These are phyloP conservation scores for Marmota monax DNA, from an alignment of 2,113 vertebrate genomes.

Conservation along the genomic window DNA sequence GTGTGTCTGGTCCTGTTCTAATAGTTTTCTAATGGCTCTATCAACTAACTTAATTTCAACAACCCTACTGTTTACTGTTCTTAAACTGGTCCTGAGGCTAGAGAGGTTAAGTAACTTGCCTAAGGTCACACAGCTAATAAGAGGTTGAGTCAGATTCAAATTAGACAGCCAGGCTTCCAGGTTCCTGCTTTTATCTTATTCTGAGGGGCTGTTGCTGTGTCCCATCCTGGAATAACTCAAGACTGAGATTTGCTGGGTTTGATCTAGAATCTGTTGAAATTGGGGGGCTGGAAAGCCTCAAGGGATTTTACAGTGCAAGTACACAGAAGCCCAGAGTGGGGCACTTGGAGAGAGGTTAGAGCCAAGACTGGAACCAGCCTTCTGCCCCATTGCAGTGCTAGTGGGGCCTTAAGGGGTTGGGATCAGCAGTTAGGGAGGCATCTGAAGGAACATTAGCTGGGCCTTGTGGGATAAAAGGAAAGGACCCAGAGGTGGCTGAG, in stretches of 20 bases:
- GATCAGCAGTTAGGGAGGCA: neutral
- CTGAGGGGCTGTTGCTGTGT: neutral
- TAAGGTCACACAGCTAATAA: conserved; percentile 44
- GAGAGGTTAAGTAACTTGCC: conserved; percentile 49
- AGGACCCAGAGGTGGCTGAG: neutral
- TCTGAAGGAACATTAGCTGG: neutral
- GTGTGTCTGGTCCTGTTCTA: neutral
- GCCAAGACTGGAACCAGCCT: neutral
- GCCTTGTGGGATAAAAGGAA: neutral
- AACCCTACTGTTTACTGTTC: neutral
- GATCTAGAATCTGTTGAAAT: neutral
- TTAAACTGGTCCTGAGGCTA: conserved; percentile 49
- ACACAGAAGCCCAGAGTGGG: neutral
- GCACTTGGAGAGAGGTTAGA: neutral
- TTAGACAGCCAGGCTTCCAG: neutral
- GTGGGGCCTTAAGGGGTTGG: neutral
- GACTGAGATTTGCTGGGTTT: neutral
- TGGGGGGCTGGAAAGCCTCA: neutral
- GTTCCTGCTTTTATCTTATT: neutral
- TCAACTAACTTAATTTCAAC: neutral
- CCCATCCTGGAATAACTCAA: neutral
- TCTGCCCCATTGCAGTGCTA: no score
- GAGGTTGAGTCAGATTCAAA: conserved; percentile 34
- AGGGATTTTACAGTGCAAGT: neutral
- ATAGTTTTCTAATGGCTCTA: neutral